Conservation (phyloP, 2,888 invertebrate genomes). For the Drosophila paucipuncta region DNA sequence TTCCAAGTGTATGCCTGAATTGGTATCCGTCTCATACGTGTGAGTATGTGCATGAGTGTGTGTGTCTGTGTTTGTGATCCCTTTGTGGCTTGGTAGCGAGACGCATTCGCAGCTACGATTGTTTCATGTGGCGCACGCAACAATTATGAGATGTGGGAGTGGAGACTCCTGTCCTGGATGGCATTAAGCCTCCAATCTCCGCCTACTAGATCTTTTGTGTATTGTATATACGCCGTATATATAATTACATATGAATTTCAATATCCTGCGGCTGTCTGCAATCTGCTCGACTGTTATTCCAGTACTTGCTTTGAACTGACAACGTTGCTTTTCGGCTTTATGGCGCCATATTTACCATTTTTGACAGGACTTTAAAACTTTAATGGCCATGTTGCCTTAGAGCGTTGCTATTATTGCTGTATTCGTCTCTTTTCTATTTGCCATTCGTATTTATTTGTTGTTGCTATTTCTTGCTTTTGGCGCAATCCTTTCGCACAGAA, state of each 20-base stretch:
- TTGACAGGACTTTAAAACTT: conserved; percentile 62
- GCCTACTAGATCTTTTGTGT: conserved; percentile 19
- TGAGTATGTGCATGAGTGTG: conserved; percentile 1
- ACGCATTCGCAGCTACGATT: conserved; percentile 66
- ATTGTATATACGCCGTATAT: conserved; percentile 34
- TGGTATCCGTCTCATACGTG: background rate
- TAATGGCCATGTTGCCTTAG: conserved; percentile 30
- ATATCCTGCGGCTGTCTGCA: conserved; percentile 65
- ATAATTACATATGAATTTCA: conserved; percentile 79
- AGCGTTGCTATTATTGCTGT: conserved; percentile 9
- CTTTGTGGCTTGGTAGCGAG: conserved; percentile 46
- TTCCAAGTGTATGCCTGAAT: background rate
- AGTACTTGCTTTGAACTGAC: conserved; percentile 34
- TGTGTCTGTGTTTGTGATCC: conserved; percentile 17
- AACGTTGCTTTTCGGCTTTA: conserved; percentile 44
- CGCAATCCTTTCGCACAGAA: conserved; percentile 30
- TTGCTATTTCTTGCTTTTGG: conserved; percentile 40
- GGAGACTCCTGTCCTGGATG: background rate
- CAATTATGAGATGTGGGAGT: conserved; percentile 38
- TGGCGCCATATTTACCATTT: conserved; percentile 42
- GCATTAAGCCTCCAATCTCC: background rate
- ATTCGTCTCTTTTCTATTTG: conserved; percentile 21
- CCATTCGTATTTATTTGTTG: conserved; percentile 46
- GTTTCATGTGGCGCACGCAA: conserved; percentile 60
- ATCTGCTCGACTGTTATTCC: conserved; percentile 13